Percentiles rank a stretch among this genome's conserved stretches.
Evolutionary conservation across 2,113 vertebrate species (phyloP).

Genomic region (Leptosomus discolor): DNA sequence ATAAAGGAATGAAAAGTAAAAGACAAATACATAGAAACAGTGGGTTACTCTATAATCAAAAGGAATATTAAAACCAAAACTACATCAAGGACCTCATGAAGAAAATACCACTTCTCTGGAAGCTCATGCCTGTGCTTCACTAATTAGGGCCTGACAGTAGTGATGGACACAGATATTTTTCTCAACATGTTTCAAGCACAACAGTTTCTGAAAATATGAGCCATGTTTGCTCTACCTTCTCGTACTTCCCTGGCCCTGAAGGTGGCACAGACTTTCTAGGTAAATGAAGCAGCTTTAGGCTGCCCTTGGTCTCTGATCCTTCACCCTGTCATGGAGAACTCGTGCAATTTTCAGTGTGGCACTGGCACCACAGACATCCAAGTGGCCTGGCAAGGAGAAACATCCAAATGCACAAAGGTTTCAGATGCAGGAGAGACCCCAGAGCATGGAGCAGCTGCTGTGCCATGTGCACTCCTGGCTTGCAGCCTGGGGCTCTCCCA

Average conservation of each 20-base stretch:
- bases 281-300: not conserved
- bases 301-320: not conserved
- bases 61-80: not conserved
- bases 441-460: accelerated
- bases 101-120: not conserved
- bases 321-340: not conserved
- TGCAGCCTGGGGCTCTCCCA: too few species aligned
- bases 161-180: not conserved
- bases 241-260: not conserved
- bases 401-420: accelerated
- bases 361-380: accelerated
- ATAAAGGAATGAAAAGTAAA: not conserved
- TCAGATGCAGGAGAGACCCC: not conserved
- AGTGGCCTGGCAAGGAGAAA: not conserved
- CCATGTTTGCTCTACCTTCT: not conserved
- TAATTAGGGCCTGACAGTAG: not conserved
- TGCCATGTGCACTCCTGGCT: not conserved
- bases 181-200: not conserved
- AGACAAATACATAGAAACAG: not conserved
- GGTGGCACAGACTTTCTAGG: not conserved
- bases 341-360: accelerated
- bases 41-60: not conserved
- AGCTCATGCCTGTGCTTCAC: not conserved
- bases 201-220: not conserved
- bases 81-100: not conserved